A percentile compares a stretch with the other conserved stretches of the same genome.
phyloP scores from a whole-genome alignment of 2,113 vertebrate genomes.

The Ptyas mucosa region DNA sequence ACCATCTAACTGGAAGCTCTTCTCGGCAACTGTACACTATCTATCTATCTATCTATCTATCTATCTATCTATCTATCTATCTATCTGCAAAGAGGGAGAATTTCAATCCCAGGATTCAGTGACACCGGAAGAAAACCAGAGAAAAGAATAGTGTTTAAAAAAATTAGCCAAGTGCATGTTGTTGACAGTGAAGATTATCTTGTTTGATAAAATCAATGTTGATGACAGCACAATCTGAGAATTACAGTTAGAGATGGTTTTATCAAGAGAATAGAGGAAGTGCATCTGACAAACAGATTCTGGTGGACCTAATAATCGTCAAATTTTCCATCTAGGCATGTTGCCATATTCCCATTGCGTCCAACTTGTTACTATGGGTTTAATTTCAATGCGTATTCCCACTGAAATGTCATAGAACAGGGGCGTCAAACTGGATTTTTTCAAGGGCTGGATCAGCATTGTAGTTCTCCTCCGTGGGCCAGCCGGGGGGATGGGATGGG shows the following conservation, averaged over 20 bases:
- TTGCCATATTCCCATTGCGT: accelerated
- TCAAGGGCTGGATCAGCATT: too few relatives aligned
- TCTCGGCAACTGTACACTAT: too few relatives aligned
- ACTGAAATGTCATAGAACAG: background rate
- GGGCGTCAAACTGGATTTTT: too few relatives aligned
- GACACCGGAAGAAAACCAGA: background rate
- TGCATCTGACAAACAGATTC: conserved; percentile 33
- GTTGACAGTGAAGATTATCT: conserved; percentile 19
- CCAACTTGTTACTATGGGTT: accelerated
- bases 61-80: too few relatives aligned
- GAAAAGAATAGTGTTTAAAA: background rate
- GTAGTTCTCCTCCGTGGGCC: too few relatives aligned
- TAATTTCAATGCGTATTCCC: background rate
- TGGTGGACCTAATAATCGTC: conserved; percentile 38
- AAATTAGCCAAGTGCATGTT: conserved; percentile 12
- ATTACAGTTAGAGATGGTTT: conserved; percentile 43
- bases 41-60: too few relatives aligned
- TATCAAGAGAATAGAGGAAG: conserved; percentile 51
- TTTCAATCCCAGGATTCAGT: background rate
- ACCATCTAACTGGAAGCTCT: background rate
- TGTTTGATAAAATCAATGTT: conserved; percentile 43
- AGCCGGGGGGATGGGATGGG: too few relatives aligned
- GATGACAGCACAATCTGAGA: conserved; percentile 39
- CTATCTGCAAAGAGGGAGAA: background rate
- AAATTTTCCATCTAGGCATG: conserved; percentile 8